A percentile compares a stretch with the other conserved stretches of the same genome.
Conservation (phyloP, 1,140 invertebrate genomes). For the Cyrtorhinus lividipennis region DNA sequence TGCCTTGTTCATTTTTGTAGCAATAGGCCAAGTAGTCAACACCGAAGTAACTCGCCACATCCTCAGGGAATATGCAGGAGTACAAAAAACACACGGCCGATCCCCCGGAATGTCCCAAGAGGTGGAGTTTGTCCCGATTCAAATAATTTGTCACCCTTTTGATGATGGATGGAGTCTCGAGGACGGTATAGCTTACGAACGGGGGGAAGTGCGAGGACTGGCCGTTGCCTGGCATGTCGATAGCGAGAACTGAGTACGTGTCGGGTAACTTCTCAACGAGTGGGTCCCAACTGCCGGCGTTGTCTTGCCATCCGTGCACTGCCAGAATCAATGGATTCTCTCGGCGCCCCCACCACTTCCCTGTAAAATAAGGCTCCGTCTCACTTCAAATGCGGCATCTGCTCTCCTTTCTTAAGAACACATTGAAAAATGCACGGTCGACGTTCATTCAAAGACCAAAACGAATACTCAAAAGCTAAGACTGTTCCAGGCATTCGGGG, state of each 20-base stretch:
- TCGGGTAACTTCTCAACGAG: conserved; percentile 51
- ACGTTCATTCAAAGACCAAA: too few species aligned
- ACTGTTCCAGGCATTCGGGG: too few species aligned
- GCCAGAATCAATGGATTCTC: conserved; percentile 56
- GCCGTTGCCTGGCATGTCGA: conserved; percentile 72
- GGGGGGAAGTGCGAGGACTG: conserved; percentile 57
- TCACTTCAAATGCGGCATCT: too few species aligned
- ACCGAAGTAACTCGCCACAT: conserved; percentile 32
- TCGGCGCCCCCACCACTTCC: conserved; percentile 62
- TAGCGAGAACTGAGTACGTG: conserved; percentile 45
- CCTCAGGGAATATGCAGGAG: conserved; percentile 55
- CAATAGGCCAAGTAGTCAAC: conserved; percentile 28
- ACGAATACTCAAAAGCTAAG: too few species aligned
- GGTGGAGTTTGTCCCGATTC: conserved; percentile 58
- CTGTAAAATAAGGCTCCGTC: conserved; percentile 30
- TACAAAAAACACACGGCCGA: conserved; percentile 65
- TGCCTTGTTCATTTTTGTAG: conserved; percentile 50
- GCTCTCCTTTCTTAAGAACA: too few species aligned
- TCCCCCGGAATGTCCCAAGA: conserved; percentile 67
- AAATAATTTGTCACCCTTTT: conserved; percentile 59
- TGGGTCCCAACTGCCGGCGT: conserved; percentile 68
- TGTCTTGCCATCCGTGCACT: conserved; percentile 81
- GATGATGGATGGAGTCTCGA: conserved; percentile 50
- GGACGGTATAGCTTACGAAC: conserved; percentile 57
- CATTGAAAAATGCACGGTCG: too few species aligned